A percentile compares a stretch with the other conserved stretches of the same genome.
These are phyloP conservation scores for Macropodus opercularis DNA, from an alignment of 2,797 vertebrate species.

Conservation along the genomic window DNA sequence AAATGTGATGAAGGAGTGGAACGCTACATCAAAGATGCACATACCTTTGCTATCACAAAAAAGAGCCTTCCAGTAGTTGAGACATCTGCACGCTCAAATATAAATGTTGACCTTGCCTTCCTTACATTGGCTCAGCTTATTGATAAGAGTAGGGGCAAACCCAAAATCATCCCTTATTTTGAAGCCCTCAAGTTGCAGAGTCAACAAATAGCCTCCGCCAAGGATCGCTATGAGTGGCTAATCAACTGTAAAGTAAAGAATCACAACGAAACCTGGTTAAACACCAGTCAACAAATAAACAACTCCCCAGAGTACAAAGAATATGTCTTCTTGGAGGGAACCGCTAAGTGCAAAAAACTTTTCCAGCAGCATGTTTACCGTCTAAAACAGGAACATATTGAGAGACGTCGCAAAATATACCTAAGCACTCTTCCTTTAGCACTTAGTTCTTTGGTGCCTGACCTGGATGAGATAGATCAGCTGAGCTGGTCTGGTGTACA, in stretches of 20 bases:
- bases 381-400: conserved; percentile 94
- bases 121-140: conserved; percentile 93
- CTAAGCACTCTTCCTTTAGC: conserved; percentile 89
- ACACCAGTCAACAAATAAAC: conserved; percentile 89
- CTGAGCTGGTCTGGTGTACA: conserved; percentile 90
- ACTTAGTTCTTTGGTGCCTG: conserved; percentile 89
- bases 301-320: conserved; percentile 91
- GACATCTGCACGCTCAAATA: conserved; percentile 95
- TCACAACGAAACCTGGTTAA: conserved; percentile 92
- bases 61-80: conserved; percentile 98
- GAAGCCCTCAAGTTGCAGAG: conserved; percentile 98
- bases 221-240: conserved; percentile 97
- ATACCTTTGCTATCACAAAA: conserved; percentile 94
- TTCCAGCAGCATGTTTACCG: conserved; percentile 93
- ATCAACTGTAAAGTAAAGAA: conserved; percentile 92
- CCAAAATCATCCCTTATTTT: conserved; percentile 97
- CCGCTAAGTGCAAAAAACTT: conserved; percentile 94
- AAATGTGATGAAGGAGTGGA: conserved; percentile 99
- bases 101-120: conserved; percentile 96
- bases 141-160: conserved; percentile 91
- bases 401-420: conserved; percentile 88
- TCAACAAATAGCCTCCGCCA: conserved; percentile 95
- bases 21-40: conserved; percentile 96
- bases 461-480: conserved; percentile 93
- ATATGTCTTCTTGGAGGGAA: conserved; percentile 96